phyloP scores from a whole-genome alignment of 2,113 vertebrate genomes.

The Grammomys dolichurus region DNA sequence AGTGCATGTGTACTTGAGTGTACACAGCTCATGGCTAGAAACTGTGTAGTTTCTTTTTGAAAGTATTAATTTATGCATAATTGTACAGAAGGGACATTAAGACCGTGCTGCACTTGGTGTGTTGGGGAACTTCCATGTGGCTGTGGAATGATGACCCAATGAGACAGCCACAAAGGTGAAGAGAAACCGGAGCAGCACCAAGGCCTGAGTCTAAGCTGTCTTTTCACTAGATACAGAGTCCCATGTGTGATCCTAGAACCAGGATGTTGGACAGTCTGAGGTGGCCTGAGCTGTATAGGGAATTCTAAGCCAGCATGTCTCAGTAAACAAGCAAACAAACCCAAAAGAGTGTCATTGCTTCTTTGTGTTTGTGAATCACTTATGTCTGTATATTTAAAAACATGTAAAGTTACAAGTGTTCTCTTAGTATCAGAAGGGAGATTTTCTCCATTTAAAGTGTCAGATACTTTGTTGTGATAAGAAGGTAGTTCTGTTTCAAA shows the following conservation, averaged over 20 bases:
- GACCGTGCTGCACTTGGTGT: background rate
- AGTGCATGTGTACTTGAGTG: background rate
- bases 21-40: background rate
- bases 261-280: background rate
- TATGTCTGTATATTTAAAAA: background rate
- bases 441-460: background rate
- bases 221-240: background rate
- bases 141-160: too few species aligned
- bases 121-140: too few species aligned
- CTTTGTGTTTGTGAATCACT: background rate
- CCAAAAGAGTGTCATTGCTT: background rate
- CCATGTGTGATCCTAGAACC: background rate
- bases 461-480: background rate
- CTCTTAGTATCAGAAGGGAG: background rate
- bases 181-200: background rate
- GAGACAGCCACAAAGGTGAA: background rate
- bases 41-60: background rate
- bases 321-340: background rate
- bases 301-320: background rate
- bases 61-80: background rate
- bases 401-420: background rate
- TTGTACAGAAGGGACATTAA: background rate
- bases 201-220: background rate
- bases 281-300: too few species aligned
- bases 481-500: background rate